Conservation (phyloP, 2,797 vertebrate genomes). For the Glossophaga mutica region DNA sequence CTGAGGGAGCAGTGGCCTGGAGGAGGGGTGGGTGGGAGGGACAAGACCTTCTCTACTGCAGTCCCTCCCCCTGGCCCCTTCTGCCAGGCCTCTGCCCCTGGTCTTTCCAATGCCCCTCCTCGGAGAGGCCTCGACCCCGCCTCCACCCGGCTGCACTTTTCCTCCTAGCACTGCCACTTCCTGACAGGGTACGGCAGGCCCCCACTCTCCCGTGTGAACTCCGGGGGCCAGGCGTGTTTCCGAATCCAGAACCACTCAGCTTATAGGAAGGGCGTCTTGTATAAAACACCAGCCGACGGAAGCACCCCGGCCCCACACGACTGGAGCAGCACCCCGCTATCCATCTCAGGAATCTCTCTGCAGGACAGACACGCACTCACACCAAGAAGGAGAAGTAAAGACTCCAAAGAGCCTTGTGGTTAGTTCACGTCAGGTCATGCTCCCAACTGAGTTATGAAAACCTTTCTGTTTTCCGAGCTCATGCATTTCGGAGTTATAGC, state of each 20-base stretch:
- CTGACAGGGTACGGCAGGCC: not conserved
- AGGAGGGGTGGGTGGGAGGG: not conserved
- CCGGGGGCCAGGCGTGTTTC: not conserved
- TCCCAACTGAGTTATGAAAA: not conserved
- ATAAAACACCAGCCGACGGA: not conserved
- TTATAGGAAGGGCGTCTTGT: not conserved
- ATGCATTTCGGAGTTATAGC: not conserved
- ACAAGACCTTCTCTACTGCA: not conserved
- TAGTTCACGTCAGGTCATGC: not conserved
- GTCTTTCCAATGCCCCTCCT: not conserved
- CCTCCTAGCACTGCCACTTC: too few relatives aligned
- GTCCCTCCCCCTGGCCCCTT: rapidly evolving
- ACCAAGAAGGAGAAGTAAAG: rapidly evolving
- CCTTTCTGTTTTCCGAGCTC: not conserved
- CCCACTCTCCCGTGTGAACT: not conserved
- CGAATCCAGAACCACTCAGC: not conserved
- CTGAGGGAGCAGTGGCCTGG: not conserved
- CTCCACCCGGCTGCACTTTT: too few relatives aligned
- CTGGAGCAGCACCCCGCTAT: not conserved
- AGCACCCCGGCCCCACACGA: rapidly evolving
- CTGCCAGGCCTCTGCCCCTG: not conserved
- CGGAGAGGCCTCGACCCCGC: not conserved
- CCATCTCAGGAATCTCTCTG: not conserved
- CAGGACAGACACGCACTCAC: rapidly evolving
- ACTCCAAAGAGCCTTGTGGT: not conserved